Conservation (phyloP, 2,888 invertebrate genomes). For the Ariolimax columbianus region DNA sequence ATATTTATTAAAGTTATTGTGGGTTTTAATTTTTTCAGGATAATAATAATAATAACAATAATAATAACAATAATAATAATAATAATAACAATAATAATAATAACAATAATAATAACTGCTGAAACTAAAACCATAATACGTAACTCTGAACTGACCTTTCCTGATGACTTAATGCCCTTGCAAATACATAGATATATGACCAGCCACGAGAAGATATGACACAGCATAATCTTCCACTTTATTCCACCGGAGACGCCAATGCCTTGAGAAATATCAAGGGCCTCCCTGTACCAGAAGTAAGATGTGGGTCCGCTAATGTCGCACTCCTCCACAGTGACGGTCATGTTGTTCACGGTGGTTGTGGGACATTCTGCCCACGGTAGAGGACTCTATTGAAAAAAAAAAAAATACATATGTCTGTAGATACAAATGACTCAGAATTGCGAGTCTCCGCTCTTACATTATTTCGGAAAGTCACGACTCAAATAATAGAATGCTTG, state of each 20-base stretch:
- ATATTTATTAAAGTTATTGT: no score
- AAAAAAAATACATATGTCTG: not conserved
- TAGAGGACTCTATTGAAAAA: constrained; percentile 83
- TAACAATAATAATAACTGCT: no score
- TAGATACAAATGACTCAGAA: no score
- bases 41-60: no score
- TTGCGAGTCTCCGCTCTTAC: no score
- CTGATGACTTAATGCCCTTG: constrained; percentile 97
- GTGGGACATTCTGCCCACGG: constrained; percentile 92
- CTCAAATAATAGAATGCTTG: no score
- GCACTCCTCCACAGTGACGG: constrained; percentile 62
- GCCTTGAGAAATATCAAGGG: constrained; percentile 89
- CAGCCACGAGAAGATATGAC: constrained; percentile 91
- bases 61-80: no score
- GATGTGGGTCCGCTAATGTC: constrained; percentile 68
- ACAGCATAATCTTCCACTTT: constrained; percentile 95
- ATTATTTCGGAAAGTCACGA: no score
- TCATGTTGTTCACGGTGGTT: constrained; percentile 53
- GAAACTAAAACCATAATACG: no score
- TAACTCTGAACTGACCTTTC: constrained; percentile 91
- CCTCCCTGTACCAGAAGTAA: constrained; percentile 72
- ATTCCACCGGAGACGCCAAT: constrained; percentile 91
- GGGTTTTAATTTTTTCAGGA: no score
- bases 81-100: no score
- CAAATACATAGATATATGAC: constrained; percentile 96